These are phyloP conservation scores for Arenicola marina DNA, from an alignment of 2,888 invertebrate species.

Conservation along the genomic window DNA sequence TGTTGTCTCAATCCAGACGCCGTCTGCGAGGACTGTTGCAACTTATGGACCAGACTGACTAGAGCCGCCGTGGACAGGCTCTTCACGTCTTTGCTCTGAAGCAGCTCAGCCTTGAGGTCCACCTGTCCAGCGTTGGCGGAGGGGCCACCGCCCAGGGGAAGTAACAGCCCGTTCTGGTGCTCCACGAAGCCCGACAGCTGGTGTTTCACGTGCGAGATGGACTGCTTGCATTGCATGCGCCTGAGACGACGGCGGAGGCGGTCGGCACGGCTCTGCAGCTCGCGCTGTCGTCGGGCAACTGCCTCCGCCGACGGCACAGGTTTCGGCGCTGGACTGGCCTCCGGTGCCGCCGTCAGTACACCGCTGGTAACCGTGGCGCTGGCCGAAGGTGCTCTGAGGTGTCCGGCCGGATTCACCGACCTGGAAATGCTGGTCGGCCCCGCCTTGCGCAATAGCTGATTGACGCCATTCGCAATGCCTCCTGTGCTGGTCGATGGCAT, in stretches of 20 bases:
- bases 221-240: conserved; percentile 75
- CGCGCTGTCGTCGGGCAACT: conserved; percentile 64
- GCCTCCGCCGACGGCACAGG: neutral
- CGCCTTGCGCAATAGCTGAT: too few species aligned
- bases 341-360: conserved; percentile 42
- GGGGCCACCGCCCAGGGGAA: conserved; percentile 42
- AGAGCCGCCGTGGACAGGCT: conserved; percentile 65
- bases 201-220: conserved; percentile 78
- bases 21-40: conserved; percentile 63
- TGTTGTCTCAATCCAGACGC: conserved; percentile 19
- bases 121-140: conserved; percentile 6
- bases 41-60: conserved; percentile 66
- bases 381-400: too few species aligned
- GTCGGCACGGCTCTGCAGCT: conserved; percentile 73
- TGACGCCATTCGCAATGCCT: too few species aligned
- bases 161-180: conserved; percentile 67
- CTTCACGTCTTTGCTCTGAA: conserved; percentile 59
- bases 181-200: conserved; percentile 80
- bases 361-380: conserved; percentile 2
- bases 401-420: too few species aligned
- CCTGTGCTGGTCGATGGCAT: too few species aligned
- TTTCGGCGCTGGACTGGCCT: conserved; percentile 25
- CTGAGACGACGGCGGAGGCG: conserved; percentile 75
- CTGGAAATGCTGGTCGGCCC: too few species aligned
- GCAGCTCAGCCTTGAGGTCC: conserved; percentile 48